Evolutionary conservation across 2,113 vertebrate species (phyloP), one percentile per base, ranked within the genome.

Genomic region (Meriones unguiculatus): DNA sequence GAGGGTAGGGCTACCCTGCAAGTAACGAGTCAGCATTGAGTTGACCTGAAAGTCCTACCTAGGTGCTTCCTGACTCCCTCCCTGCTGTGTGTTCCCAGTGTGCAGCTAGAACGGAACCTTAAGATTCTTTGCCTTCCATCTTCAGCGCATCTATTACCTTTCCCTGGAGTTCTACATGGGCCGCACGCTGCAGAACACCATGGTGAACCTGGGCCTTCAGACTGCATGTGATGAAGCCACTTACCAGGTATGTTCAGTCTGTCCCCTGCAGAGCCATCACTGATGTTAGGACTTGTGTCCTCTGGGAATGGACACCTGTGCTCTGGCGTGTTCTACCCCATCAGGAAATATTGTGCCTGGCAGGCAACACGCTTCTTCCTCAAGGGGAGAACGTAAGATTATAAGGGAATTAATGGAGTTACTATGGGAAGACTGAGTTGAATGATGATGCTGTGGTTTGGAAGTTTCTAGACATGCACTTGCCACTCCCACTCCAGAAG

Each of bases 91-190:
- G 73, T 87, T n/a, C 28, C 35, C 18, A 0, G 0, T 81, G 17
- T 4, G 20, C 8, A 9, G 25, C 65, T 1, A 8, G 76, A 72
- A 46, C 3, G 5, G 22, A 86, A 10, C 13, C 62, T 35, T 80
- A n/a, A 95, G 35, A 24, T 75, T 72, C 67, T 94, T 94, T 76
- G 69, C 77, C 92, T 89, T 95, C 80, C n/a, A 92, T 75, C 85
- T 87, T 65, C 93, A 99, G 99, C 98, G 99, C 62, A 98, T 99
- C 93, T 99, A 99, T 96, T 99, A 99, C 96, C 98, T 99, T 41
- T 99, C 99, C 93, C 96, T 99, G 99, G 99, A 99, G 97, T 99
- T 99, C 98, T 99, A 99, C 98, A 99, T 99, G 99, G 99, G 99
- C 38, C 99, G 99, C 69, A 99, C 99, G 0, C 98, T 99, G 96